These are phyloP conservation scores for Conus canariensis DNA, from an alignment of 2,888 invertebrate genomes.

Conservation along the genomic window DNA sequence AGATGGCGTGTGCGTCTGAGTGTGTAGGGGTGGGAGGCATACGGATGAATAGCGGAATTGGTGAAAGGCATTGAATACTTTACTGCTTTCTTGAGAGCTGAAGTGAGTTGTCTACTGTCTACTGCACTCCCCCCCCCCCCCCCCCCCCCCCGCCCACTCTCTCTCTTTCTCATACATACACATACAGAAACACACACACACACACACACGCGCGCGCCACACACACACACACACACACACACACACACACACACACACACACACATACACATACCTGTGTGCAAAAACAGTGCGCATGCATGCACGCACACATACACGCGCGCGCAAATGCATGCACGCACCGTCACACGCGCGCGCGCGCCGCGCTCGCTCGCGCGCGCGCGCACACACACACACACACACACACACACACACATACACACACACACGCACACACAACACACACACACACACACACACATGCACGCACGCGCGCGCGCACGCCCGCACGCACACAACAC, in stretches of 20 bases:
- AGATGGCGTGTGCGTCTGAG: too few species aligned
- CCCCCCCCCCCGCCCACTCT: background rate
- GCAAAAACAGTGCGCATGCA: background rate
- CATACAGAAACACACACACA: conserved; percentile 9
- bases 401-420: background rate
- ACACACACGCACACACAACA: background rate
- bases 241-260: background rate
- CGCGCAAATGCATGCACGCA: background rate
- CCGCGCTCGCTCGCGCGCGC: background rate
- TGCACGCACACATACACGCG: background rate
- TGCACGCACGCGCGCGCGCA: background rate
- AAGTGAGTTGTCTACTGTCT: too few species aligned
- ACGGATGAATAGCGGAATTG: too few species aligned
- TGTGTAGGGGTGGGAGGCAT: too few species aligned
- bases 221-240: background rate
- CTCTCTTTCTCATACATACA: background rate
- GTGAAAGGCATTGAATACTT: too few species aligned
- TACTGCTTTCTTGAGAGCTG: too few species aligned
- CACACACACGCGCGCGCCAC: conserved; percentile 3
- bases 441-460: conserved; percentile 22
- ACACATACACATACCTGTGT: background rate
- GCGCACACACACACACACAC: background rate
- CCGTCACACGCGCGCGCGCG: background rate
- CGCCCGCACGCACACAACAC: background rate
- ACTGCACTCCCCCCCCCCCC: too few species aligned